Conservation (phyloP, 2,888 invertebrate genomes). For the Machimus rusticus region DNA sequence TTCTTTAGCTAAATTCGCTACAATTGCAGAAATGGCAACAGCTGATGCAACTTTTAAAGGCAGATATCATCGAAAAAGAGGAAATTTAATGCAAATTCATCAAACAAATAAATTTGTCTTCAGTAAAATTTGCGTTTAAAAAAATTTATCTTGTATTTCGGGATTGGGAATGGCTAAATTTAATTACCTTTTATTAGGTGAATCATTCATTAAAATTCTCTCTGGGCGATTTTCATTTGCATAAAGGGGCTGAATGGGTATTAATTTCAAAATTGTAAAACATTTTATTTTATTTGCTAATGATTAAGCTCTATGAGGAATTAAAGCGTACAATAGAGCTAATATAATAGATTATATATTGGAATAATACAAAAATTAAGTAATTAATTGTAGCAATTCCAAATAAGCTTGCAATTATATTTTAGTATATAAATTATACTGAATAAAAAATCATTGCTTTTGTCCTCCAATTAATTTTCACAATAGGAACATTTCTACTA, state of each 20-base stretch:
- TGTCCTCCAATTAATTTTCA: too few relatives aligned
- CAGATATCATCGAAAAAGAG: not conserved
- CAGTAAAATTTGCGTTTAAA: not conserved
- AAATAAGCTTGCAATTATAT: not conserved
- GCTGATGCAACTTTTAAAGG: not conserved
- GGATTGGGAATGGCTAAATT: not conserved
- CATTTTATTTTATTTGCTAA: not conserved
- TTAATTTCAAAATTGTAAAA: not conserved
- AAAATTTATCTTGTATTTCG: not conserved
- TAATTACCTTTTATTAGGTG: not conserved
- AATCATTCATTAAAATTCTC: not conserved
- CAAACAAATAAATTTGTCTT: not conserved
- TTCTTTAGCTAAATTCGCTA: not conserved
- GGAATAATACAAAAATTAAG: not conserved
- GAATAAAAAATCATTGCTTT: too few relatives aligned
- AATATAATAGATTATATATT: not conserved
- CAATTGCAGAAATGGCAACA: not conserved
- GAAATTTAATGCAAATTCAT: not conserved
- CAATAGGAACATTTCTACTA: too few relatives aligned
- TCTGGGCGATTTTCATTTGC: not conserved
- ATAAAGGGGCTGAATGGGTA: not conserved
- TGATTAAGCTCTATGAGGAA: not conserved
- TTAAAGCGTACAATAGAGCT: not conserved
- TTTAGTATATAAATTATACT: too few relatives aligned
- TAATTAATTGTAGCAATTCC: not conserved